Conservation (phyloP, 2,888 invertebrate genomes). For the Phoenoteleia sp. region DNA sequence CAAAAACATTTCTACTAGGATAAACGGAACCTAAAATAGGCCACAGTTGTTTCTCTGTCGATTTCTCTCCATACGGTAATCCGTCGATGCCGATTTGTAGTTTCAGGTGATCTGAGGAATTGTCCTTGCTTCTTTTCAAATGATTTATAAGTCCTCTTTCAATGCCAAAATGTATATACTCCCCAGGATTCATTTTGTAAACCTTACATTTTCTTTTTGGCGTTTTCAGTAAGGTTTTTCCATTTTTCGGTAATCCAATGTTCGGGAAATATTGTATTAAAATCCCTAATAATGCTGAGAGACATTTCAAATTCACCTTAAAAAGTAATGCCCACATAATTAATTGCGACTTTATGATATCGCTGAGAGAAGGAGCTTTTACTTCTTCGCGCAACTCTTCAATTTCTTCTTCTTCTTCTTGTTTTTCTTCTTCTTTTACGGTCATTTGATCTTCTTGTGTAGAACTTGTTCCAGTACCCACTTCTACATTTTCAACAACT, state of each 20-base stretch:
- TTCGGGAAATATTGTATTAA: background rate
- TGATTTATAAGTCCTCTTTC: background rate
- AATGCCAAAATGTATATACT: constrained; percentile 18
- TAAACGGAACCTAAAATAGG: background rate
- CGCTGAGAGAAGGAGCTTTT: too few relatives aligned
- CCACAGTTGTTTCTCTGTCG: background rate
- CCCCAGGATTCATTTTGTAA: background rate
- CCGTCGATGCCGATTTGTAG: background rate
- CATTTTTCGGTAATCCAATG: background rate
- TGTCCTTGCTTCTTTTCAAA: constrained; percentile 3
- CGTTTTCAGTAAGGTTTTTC: constrained; percentile 7
- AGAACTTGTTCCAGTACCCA: too few relatives aligned
- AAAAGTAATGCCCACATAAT: background rate
- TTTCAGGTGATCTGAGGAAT: too few relatives aligned
- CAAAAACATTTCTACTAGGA: background rate
- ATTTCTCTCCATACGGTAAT: background rate
- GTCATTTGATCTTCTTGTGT: too few relatives aligned
- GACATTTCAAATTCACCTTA: constrained; percentile 7
- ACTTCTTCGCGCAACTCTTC: too few relatives aligned
- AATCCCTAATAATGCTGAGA: background rate
- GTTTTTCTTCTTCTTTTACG: too few relatives aligned
- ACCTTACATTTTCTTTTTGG: background rate
- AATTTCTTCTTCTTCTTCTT: too few relatives aligned
- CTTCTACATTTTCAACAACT: too few relatives aligned
- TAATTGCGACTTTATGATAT: background rate